Percentiles rank a stretch among this genome's conserved stretches.
These are phyloP conservation scores for Batillaria attramentaria DNA, from an alignment of 1,140 invertebrate species.

Conservation along the genomic window DNA sequence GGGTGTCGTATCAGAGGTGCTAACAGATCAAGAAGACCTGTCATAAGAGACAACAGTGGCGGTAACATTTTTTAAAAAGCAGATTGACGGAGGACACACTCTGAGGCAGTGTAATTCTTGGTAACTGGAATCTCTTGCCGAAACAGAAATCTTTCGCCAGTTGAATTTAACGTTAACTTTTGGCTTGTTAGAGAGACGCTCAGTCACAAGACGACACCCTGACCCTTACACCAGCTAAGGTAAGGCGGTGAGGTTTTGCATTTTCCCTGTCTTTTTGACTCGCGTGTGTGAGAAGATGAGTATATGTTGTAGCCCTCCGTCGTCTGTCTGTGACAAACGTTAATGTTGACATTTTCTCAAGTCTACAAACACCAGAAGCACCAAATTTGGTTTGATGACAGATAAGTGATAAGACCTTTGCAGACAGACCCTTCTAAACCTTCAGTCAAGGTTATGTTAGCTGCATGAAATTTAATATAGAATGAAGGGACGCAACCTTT, in stretches of 20 bases:
- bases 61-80: background rate
- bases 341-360: too few species aligned
- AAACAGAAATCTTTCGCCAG: background rate
- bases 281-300: too few species aligned
- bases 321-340: too few species aligned
- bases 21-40: background rate
- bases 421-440: too few species aligned
- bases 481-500: too few species aligned
- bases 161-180: conserved; percentile 7
- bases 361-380: too few species aligned
- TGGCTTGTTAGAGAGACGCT: conserved; percentile 17
- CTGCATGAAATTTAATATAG: too few species aligned
- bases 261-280: too few species aligned
- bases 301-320: too few species aligned
- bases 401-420: too few species aligned
- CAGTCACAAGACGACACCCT: background rate
- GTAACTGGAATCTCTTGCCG: background rate
- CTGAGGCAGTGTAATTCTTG: background rate
- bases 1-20: background rate
- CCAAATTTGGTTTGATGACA: too few species aligned
- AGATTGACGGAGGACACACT: background rate
- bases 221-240: conserved; percentile 10
- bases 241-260: conserved; percentile 24
- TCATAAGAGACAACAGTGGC: background rate
- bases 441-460: too few species aligned